Evolutionary conservation across 2,113 vertebrate species (phyloP), one percentile per base, ranked within the genome.

Genomic region (Rhabdornis inornatus): DNA sequence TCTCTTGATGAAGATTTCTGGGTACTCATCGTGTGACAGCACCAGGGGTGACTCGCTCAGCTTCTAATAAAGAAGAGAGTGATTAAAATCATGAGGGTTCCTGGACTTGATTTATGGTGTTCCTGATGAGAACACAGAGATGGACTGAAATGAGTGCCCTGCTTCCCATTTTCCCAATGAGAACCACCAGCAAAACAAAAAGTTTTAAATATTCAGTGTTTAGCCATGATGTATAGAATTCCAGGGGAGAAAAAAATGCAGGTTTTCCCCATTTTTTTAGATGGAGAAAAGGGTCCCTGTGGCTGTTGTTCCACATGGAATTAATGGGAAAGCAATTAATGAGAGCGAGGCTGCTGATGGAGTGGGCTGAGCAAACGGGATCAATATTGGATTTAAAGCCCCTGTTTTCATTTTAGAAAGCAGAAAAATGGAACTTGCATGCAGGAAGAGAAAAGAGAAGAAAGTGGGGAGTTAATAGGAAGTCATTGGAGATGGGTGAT

Each of bases 401-500:
- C 30, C 64, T 1, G 20, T 14, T 81, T 49, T 88, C 52, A 2
- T 94, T 92, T 74, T 33, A 89, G 95, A 92, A 96, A 97, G 95
- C 88, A 85, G 65, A 88, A 85, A 88, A 92, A 83, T 89, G 75
- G 90, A 95, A 96, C 85, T 76, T 9, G 39, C 18, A 18, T 2
- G 10, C n/a, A 87, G 84, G 92, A 39, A 61, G 65, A 79, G 52
- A 87, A 95, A 94, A 69, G 84, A 97, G 81, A 95, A 96, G 91
- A 83, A 37, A 42, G 94, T 24, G 37, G 91, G 91, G 77, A 92
- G 86, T 94, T 53, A 93, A 94, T 96, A 97, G 97, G 96, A 98
- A 97, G 96, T 97, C 86, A 80, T 96, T 3, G 39, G 85, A 92
- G 92, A 89, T 93, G 40, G 71, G 84, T 64, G 96, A 97, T 94